Conservation (phyloP, 2,797 vertebrate species). For the Acestrorhynchus altus region DNA sequence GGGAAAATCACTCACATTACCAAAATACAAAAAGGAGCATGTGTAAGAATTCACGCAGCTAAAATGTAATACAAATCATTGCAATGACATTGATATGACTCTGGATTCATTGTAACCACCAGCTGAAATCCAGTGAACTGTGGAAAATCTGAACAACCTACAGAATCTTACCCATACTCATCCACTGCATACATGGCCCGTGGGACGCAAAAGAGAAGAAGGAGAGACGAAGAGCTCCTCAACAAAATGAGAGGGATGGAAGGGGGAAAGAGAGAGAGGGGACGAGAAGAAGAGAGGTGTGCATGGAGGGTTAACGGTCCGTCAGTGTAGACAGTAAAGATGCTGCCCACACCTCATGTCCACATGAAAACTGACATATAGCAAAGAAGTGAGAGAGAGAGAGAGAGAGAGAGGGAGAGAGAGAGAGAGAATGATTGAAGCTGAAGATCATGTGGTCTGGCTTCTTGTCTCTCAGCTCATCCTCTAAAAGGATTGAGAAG, state of each 20-base stretch:
- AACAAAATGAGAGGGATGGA: constrained; percentile 15
- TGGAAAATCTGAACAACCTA: background rate
- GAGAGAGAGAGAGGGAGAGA: constrained; percentile 53
- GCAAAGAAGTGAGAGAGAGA: constrained; percentile 44
- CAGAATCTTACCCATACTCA: constrained; percentile 36
- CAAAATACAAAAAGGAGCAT: no score
- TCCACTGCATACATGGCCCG: constrained; percentile 30
- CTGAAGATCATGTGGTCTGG: constrained; percentile 50
- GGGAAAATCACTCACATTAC: no score
- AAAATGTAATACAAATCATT: no score
- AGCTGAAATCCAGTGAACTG: no score
- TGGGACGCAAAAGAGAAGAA: background rate
- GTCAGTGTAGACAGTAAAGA: background rate
- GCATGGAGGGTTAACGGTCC: background rate
- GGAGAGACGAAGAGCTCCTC: constrained; percentile 10
- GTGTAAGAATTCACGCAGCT: no score
- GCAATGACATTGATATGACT: no score
- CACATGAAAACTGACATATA: constrained; percentile 39
- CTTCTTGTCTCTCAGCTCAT: constrained; percentile 53
- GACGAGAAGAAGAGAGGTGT: background rate
- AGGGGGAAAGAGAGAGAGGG: background rate
- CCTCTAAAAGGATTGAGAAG: constrained; percentile 54
- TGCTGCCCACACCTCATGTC: background rate
- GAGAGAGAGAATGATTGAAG: constrained; percentile 47
- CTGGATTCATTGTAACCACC: no score